Base-by-base conservation (phyloP, 2,113 vertebrate genomes). In the Alouatta palliata region DNA sequence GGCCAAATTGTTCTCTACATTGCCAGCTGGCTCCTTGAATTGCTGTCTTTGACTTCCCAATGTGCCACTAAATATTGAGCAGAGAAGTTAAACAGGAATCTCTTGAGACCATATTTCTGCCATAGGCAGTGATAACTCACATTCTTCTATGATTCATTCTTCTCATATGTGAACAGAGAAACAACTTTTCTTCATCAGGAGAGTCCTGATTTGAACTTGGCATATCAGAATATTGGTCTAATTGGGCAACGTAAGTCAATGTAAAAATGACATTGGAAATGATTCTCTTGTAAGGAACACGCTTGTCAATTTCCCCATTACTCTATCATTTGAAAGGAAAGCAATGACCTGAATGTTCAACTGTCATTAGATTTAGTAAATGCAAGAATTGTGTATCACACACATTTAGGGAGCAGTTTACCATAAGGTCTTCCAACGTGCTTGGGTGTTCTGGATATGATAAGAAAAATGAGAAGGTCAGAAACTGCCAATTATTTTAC, bases 401-500 rank as follows among this genome's bases (percentile, higher is more conserved):
- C 11, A 61, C 64, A 71, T 79, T 71, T 17, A 45, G 30, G 9
- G 96, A 91, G 11, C 37, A 73, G 32, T 16, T 68, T 83, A 35
- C 89, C 13, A 1, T 47, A 73, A 16, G 16, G 90, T 52, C 43
- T 58, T 47, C 37, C 0, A 9, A 87, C 27, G 40, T 75, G 11
- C 0, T 13, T 70, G 49, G 27, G 43, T 92, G 3, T 92, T n/a
- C 64, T 96, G 70, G 14, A 47, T 95, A 54, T 66, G 40, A 66
- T 45, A 91, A 64, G 66, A 87, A 43, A n/a, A 82, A 52, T 11
- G 21, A 43, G 12, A 87, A 96, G 77, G 56, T 82, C 0, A 35
- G 54, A 97, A 81, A 84, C n/a, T 84, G 80, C 94, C 94, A 97
- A 95, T 21, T 95, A 47, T 95, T 96, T 97, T 94, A 40, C 27